A percentile compares a stretch with the other conserved stretches of the same genome.
phyloP scores from a whole-genome alignment of 2,113 vertebrate species.

The Datnioides undecimradiatus region DNA sequence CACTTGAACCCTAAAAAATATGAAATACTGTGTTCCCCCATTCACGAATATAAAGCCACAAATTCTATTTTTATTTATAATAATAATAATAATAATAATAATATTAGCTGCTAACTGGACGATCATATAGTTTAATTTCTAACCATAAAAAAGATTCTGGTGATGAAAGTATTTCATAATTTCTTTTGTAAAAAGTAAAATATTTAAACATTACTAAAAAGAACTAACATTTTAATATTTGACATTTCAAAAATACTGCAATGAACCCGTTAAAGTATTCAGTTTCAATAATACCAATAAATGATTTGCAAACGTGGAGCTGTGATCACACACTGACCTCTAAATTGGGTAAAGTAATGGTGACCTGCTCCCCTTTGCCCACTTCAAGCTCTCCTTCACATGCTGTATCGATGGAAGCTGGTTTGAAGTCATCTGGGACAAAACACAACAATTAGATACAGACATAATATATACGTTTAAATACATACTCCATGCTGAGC shows the following conservation, averaged over 20 bases:
- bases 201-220: background rate
- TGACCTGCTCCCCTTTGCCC: slow-evolving; percentile 98
- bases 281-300: background rate
- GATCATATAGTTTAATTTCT: background rate
- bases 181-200: too few species aligned
- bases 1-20: slow-evolving; percentile 91
- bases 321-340: slow-evolving; percentile 87
- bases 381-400: slow-evolving; percentile 97
- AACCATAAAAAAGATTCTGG: background rate
- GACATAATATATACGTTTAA: background rate
- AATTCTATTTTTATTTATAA: too few species aligned
- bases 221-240: background rate
- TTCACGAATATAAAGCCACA: too few species aligned
- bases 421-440: slow-evolving; percentile 96
- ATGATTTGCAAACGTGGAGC: background rate
- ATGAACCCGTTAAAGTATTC: background rate
- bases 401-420: slow-evolving; percentile 95
- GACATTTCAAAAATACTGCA: background rate
- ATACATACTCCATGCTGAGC: background rate
- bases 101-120: background rate
- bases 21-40: background rate
- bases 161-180: background rate
- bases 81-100: too few species aligned
- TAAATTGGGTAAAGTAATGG: slow-evolving; percentile 96
- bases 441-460: background rate